Evolutionary conservation across 2,888 invertebrate species (phyloP).

Genomic region (Gastrophysa polygoni): DNA sequence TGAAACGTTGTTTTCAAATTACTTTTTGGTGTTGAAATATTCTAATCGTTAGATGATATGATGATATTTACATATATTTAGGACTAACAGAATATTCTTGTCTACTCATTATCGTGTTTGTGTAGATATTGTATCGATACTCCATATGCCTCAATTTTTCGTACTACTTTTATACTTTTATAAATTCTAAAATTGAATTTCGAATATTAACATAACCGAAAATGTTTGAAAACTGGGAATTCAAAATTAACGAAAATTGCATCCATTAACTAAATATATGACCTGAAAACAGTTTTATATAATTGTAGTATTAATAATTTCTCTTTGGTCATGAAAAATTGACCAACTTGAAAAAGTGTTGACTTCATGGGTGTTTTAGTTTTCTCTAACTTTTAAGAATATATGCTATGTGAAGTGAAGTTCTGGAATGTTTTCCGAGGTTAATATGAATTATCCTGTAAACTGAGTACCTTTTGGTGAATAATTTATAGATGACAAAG

Average conservation of each 20-base stretch:
- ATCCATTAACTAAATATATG: background rate
- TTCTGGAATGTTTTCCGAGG: too few relatives aligned
- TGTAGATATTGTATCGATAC: constrained; percentile 14
- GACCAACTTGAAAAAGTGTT: too few relatives aligned
- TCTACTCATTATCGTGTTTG: constrained; percentile 15
- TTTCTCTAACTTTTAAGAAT: too few relatives aligned
- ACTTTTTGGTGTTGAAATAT: constrained; percentile 12
- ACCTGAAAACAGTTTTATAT: too few relatives aligned
- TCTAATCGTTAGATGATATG: constrained; percentile 10
- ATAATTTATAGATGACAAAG: too few relatives aligned
- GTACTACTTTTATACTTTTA: constrained; percentile 47
- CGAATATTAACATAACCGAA: constrained; percentile 7
- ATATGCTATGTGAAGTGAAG: too few relatives aligned
- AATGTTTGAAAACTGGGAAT: constrained; percentile 14
- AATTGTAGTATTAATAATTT: too few relatives aligned
- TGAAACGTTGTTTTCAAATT: constrained; percentile 22
- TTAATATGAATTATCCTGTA: too few relatives aligned
- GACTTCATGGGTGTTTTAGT: too few relatives aligned
- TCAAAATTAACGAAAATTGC: background rate
- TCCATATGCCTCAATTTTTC: constrained; percentile 38
- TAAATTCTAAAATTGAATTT: constrained; percentile 31
- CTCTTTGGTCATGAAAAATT: too few relatives aligned
- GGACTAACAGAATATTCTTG: constrained; percentile 1
- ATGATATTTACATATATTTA: too few relatives aligned
- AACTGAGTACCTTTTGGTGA: too few relatives aligned